Evolutionary conservation across 2,888 invertebrate species (phyloP), one percentile per base, ranked within the genome.

Genomic region (Diplolepis rosae): DNA sequence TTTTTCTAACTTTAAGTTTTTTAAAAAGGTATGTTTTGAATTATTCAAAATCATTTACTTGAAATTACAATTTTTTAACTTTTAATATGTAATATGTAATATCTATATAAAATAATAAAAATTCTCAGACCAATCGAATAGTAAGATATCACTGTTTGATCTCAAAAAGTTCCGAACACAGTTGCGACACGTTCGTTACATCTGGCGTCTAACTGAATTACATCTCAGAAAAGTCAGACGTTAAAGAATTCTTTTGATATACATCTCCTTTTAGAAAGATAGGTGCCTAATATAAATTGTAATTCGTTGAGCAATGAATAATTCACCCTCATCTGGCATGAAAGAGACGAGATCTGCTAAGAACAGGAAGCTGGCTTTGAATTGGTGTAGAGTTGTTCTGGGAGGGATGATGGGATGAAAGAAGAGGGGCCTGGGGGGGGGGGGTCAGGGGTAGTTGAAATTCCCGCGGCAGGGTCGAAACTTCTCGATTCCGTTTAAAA

Each of bases 241-340:
- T 39, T 24, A 61, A 22, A 61, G 39, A 61, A 39, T 61, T 61
- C 39, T 61, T 61, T 39, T 61, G 61, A 61, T 61, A 61, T 39
- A 35, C 22, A 35, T 18, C 35, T 18, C 61, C 56, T 61, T 27
- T 22, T 39, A 24, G 15, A 61, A 61, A 61, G 61, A 61, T 11
- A 61, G 22, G 61, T 61, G 35, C 18, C 61, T 61, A 39, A 24
- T 42, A 27, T 35, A 61, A 61, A 39, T 42, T 61, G 61, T 39
- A 39, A 61, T 39, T 61, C 39, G 24, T 61, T 39, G n/a, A 56
- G 22, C 35, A 61, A 61, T 61, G 61, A 61, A 61, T 61, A 42
- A 61, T 61, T 61, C 39, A 61, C n/a, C 24, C 61, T 39, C 61
- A 35, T 39, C 61, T 61, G 32, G 56, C 32, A 32, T 32, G 39